phyloP scores from a whole-genome alignment of 2,888 invertebrate genomes.

The Drosophila vallismaia region DNA sequence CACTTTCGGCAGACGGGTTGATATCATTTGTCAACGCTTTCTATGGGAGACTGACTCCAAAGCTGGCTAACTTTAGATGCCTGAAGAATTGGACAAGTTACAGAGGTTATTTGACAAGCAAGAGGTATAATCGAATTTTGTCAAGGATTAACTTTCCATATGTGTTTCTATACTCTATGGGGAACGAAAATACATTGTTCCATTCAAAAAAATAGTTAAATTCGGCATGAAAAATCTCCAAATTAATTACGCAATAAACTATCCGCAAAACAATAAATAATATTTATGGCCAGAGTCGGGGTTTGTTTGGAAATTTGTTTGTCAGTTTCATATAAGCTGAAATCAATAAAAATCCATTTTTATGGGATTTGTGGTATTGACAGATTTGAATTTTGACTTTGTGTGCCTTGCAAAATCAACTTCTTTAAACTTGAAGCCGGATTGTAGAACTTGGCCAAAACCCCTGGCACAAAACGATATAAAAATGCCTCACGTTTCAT shows the following conservation, averaged over 20 bases:
- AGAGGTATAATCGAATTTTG: neutral
- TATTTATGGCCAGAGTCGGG: neutral
- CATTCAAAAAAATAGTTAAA: neutral
- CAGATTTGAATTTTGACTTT: neutral
- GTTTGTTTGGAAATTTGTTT: neutral
- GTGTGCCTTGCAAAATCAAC: neutral
- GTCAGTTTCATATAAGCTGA: no score
- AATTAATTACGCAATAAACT: neutral
- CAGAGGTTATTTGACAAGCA: neutral
- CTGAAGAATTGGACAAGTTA: conserved; percentile 14
- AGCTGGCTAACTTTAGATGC: conserved; percentile 11
- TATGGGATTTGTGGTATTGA: neutral
- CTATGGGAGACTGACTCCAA: conserved; percentile 11
- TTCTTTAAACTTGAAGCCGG: conserved; percentile 21
- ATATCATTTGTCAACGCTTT: conserved; percentile 39
- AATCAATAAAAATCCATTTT: neutral
- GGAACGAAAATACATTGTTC: neutral
- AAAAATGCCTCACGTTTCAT: conserved; percentile 76
- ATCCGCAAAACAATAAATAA: neutral
- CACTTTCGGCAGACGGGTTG: conserved; percentile 7
- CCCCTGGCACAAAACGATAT: conserved; percentile 48
- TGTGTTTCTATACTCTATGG: neutral
- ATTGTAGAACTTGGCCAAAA: neutral
- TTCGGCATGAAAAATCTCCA: no score
- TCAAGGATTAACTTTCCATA: neutral